Conservation (phyloP, 2,888 invertebrate species). For the Cancer borealis region DNA sequence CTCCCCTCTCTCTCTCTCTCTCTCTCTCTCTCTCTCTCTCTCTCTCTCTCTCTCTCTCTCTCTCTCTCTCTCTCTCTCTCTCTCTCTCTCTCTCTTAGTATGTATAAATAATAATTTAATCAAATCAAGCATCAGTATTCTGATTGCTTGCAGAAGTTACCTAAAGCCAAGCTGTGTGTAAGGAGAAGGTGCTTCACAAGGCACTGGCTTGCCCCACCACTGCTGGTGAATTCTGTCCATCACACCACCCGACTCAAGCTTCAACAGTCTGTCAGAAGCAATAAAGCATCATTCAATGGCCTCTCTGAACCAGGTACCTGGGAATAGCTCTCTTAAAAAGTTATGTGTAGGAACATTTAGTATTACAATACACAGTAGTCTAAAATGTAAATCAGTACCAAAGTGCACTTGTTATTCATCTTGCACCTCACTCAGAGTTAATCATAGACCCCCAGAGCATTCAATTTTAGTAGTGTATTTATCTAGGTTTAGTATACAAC, state of each 20-base stretch:
- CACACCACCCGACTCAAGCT: constrained; percentile 57
- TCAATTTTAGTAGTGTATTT: no score
- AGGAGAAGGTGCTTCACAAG: constrained; percentile 52
- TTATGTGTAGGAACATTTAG: not conserved
- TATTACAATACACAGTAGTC: not conserved
- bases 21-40: no score
- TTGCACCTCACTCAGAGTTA: no score
- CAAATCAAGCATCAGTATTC: not conserved
- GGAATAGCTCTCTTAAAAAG: not conserved
- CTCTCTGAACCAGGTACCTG: not conserved
- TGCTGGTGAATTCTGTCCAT: constrained; percentile 56
- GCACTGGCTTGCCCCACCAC: constrained; percentile 65
- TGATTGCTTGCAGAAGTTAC: not conserved
- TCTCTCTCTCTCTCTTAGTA: no score
- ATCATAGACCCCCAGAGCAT: no score
- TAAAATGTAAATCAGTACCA: no score
- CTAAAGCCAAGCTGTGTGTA: constrained; percentile 47
- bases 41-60: no score
- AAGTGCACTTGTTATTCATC: no score
- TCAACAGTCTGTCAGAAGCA: constrained; percentile 39
- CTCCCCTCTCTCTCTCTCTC: no score
- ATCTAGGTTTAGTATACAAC: no score
- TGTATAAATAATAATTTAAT: not conserved
- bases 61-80: no score
- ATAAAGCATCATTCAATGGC: not conserved